Evolutionary conservation across 2,113 vertebrate genomes (phyloP), one percentile per base, ranked within the genome.

Genomic region (Amphilophus citrinellus): DNA sequence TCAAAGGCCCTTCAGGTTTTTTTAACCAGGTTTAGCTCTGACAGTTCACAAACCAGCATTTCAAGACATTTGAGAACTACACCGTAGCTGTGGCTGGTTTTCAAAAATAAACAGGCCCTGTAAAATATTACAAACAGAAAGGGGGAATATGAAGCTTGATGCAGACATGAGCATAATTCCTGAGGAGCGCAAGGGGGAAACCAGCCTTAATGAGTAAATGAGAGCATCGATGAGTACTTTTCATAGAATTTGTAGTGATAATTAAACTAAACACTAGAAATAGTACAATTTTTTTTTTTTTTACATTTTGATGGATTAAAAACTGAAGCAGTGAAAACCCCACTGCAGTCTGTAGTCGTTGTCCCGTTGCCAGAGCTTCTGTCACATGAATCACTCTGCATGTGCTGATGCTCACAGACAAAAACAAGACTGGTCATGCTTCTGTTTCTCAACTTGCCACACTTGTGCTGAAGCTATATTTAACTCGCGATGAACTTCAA

Each of bases 381-480:
- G 50, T 81, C 61, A 63, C 85, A 86, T 83, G 65, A 86, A 60
- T 76, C 82, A 61, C 83, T 84, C 60, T 56, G 77, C 75, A 61
- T 76, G 75, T 47, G 75, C 75, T 83, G 35, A 87, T 57, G n/a
- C 87, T 88, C 75, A 58, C 30, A 84, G 79, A 80, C 65, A 66
- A 71, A 35, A 66, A 76, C 47, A 61, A 76, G 77, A 73, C 59
- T 60, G 4, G 73, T 79, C 37, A 61, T 83, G 80, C 82, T 82
- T 89, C 86, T 5, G 13, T 76, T 86, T 87, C 71, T 68, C 80
- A 61, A 80, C 66, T 84, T 62, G 68, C 37, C 13, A 17, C 58
- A 24, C 63, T 85, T 83, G 68, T 68, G 47, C 76, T 83, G 85
- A 81, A 79, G 75, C 42, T 75, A 87, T 84, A 84, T 92, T 85